Conservation (phyloP, 2,113 vertebrate genomes). For the Coreoperca whiteheadi region DNA sequence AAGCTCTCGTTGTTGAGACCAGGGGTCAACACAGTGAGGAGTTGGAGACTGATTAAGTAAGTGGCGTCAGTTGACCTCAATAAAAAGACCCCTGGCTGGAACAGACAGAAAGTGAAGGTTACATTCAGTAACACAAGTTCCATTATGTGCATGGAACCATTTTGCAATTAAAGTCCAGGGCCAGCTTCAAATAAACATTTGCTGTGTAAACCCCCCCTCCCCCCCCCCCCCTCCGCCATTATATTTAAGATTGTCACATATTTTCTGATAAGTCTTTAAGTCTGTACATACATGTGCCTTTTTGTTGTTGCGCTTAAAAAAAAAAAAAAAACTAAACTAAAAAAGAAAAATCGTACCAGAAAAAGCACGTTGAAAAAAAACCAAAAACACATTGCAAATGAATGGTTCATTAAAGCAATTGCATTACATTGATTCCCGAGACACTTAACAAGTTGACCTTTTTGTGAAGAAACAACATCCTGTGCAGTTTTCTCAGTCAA, state of each 20-base stretch:
- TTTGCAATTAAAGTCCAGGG: neutral
- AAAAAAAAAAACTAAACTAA: no score
- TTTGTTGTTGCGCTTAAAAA: slow-evolving; percentile 18
- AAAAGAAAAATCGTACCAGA: slow-evolving; percentile 51
- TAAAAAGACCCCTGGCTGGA: slow-evolving; percentile 8
- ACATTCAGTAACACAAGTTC: slow-evolving; percentile 25
- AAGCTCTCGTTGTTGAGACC: slow-evolving; percentile 3
- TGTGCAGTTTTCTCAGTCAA: neutral
- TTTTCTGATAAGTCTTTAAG: slow-evolving; percentile 19
- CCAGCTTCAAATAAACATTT: neutral
- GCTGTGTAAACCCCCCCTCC: neutral
- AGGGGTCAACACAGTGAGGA: neutral
- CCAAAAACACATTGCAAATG: neutral
- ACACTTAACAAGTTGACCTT: neutral
- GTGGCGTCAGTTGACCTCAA: neutral
- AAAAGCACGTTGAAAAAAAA: slow-evolving; percentile 14
- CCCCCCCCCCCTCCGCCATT: neutral
- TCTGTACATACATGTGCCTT: slow-evolving; percentile 1
- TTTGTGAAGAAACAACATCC: neutral
- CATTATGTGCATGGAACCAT: slow-evolving; percentile 6
- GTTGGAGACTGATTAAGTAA: neutral
- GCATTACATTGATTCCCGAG: neutral
- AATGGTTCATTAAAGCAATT: slow-evolving; percentile 5
- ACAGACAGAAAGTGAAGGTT: slow-evolving; percentile 14
- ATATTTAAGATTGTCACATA: neutral